Conservation (phyloP, 2,888 invertebrate species). For the Platycheirus rosarum region DNA sequence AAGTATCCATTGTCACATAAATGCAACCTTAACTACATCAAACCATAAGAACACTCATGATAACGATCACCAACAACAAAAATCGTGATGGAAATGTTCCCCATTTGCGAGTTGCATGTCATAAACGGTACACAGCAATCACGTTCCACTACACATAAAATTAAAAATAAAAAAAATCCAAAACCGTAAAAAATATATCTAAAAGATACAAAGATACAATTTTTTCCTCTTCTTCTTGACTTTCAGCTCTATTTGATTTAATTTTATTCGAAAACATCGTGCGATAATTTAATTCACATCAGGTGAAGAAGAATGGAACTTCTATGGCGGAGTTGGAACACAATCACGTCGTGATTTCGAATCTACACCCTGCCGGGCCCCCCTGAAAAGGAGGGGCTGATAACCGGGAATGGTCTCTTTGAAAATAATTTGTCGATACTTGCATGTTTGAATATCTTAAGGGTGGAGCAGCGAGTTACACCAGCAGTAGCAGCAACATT, state of each 20-base stretch:
- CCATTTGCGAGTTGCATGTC: constrained; percentile 59
- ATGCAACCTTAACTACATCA: constrained; percentile 58
- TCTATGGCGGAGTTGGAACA: constrained; percentile 22
- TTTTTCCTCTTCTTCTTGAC: background rate
- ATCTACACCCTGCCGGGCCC: constrained; percentile 14
- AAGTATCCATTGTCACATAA: constrained; percentile 60
- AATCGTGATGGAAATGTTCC: constrained; percentile 72
- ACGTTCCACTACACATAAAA: constrained; percentile 44
- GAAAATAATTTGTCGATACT: constrained; percentile 70
- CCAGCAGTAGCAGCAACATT: background rate
- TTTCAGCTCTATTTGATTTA: constrained; percentile 61
- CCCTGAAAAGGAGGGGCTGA: background rate
- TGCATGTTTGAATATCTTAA: constrained; percentile 57
- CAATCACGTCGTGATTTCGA: constrained; percentile 69
- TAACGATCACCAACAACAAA: constrained; percentile 63
- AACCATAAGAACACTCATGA: constrained; percentile 53
- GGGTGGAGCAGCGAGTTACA: constrained; percentile 8
- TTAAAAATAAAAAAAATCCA: too few relatives aligned
- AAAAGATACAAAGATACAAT: constrained; percentile 21
- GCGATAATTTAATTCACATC: constrained; percentile 74
- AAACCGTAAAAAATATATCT: constrained; percentile 12
- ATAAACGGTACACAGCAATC: constrained; percentile 62
- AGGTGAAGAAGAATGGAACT: constrained; percentile 65
- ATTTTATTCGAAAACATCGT: constrained; percentile 74
- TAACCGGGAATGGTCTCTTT: constrained; percentile 52